Conservation (phyloP, 2,797 vertebrate genomes). For the Neomorphus geoffroyi region DNA sequence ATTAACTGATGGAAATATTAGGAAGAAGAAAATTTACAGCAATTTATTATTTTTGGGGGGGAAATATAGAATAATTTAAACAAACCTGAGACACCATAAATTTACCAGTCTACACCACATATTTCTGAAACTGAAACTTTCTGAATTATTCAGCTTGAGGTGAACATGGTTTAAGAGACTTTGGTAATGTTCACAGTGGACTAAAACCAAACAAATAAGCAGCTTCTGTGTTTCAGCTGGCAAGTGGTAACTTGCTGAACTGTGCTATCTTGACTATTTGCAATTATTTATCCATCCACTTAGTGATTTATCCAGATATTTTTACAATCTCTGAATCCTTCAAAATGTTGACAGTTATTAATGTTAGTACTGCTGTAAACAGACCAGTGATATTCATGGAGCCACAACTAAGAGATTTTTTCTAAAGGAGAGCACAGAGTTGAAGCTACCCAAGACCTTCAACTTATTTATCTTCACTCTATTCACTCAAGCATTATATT, state of each 20-base stretch:
- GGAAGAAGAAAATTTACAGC: neutral
- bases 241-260: neutral
- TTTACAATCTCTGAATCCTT: neutral
- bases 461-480: neutral
- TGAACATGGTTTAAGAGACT: neutral
- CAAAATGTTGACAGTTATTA: constrained; percentile 20
- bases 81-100: neutral
- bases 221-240: neutral
- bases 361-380: neutral
- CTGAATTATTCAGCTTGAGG: neutral
- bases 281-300: neutral
- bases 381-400: constrained; percentile 33
- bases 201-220: neutral
- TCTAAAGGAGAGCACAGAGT: neutral
- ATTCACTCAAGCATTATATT: neutral
- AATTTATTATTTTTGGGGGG: neutral
- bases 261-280: neutral
- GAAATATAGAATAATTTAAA: neutral
- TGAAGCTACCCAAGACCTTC: neutral
- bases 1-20: neutral
- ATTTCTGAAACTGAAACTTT: neutral
- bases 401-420: neutral
- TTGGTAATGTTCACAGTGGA: neutral
- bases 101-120: neutral
- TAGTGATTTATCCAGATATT: neutral